phyloP scores from a whole-genome alignment of 2,888 invertebrate species.

The Amitus sp. region DNA sequence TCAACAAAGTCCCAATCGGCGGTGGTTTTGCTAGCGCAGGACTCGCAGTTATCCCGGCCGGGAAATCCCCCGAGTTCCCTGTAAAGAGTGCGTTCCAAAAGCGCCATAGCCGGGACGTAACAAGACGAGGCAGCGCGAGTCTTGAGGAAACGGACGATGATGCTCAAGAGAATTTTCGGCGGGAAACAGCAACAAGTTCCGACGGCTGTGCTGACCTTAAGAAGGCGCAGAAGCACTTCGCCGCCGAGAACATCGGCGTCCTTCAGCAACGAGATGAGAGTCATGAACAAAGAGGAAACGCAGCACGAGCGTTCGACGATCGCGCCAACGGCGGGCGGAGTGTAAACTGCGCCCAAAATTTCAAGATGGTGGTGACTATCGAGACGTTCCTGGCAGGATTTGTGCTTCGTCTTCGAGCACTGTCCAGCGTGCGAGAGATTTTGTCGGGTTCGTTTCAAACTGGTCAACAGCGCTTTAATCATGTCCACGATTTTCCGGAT shows the following conservation, averaged over 20 bases:
- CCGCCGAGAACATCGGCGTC: conserved; percentile 65
- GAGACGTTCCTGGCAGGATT: conserved; percentile 66
- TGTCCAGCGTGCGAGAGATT: conserved; percentile 70
- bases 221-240: conserved; percentile 66
- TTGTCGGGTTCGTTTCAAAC: conserved; percentile 70
- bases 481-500: conserved; percentile 70
- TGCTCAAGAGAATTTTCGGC: conserved; percentile 67
- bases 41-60: conserved; percentile 60
- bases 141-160: conserved; percentile 67
- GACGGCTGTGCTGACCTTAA: conserved; percentile 69
- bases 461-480: conserved; percentile 69
- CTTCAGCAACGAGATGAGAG: conserved; percentile 67
- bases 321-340: conserved; percentile 29
- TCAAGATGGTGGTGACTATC: conserved; percentile 71
- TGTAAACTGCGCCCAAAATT: conserved; percentile 67
- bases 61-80: conserved; percentile 69
- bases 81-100: conserved; percentile 72
- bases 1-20: conserved; percentile 70
- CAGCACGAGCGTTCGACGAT: conserved; percentile 64
- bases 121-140: conserved; percentile 46
- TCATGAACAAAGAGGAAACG: conserved; percentile 70
- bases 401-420: conserved; percentile 69
- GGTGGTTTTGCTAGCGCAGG: conserved; percentile 49
- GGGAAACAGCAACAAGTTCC: conserved; percentile 76
- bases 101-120: conserved; percentile 64